A percentile compares a stretch with the other conserved stretches of the same genome.
phyloP scores from a whole-genome alignment of 2,888 invertebrate genomes.

The Mesoligia furuncula region DNA sequence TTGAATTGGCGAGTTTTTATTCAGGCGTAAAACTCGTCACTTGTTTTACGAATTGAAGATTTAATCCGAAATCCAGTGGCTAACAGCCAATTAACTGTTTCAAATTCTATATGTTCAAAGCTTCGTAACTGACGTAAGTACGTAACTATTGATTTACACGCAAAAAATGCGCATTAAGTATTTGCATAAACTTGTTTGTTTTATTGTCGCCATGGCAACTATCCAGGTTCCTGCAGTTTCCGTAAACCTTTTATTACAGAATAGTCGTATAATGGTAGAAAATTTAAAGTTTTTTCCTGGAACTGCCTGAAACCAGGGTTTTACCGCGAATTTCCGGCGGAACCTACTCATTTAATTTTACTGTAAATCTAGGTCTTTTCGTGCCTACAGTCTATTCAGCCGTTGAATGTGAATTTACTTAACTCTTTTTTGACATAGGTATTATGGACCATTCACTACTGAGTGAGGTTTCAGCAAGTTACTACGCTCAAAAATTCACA shows the following conservation, averaged over 20 bases:
- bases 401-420: background rate
- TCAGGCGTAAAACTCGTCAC: background rate
- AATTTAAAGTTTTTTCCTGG: background rate
- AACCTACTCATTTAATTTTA: background rate
- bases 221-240: slow-evolving; percentile 20
- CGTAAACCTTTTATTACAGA: slow-evolving; percentile 32
- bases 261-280: slow-evolving; percentile 1
- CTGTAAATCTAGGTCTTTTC: slow-evolving; percentile 8
- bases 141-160: slow-evolving; percentile 30
- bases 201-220: slow-evolving; percentile 44
- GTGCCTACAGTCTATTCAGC: background rate
- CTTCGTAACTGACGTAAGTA: background rate
- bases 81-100: background rate
- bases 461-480: background rate
- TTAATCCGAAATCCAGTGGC: too few relatives aligned
- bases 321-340: slow-evolving; percentile 6
- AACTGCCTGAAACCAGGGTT: background rate
- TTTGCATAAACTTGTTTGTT: slow-evolving; percentile 54
- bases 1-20: background rate
- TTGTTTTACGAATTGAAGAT: background rate
- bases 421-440: too few relatives aligned
- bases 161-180: slow-evolving; percentile 16
- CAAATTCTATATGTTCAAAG: background rate
- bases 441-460: too few relatives aligned
- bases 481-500: background rate